Percentiles rank a stretch among this genome's conserved stretches.
phyloP scores from a whole-genome alignment of 2,888 invertebrate genomes.

The Pantelozetes paolii region DNA sequence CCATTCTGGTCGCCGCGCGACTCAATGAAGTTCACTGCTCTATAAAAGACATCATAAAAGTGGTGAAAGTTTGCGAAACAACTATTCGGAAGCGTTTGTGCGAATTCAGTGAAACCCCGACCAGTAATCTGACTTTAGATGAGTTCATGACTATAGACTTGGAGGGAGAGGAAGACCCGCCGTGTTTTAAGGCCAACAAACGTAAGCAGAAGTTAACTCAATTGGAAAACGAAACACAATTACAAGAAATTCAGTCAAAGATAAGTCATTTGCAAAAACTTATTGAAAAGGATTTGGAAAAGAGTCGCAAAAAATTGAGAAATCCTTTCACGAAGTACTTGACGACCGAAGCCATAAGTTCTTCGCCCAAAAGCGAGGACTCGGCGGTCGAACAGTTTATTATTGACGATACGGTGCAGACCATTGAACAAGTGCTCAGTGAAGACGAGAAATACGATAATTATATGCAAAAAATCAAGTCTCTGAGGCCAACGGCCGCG shows the following conservation, averaged over 20 bases:
- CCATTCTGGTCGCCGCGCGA: constrained; percentile 85
- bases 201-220: constrained; percentile 42
- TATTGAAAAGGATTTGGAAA: constrained; percentile 75
- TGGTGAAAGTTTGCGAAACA: constrained; percentile 91
- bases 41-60: constrained; percentile 79
- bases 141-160: constrained; percentile 96
- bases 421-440: constrained; percentile 33
- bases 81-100: constrained; percentile 81
- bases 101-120: constrained; percentile 96
- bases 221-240: constrained; percentile 3
- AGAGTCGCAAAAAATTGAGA: constrained; percentile 51
- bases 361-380: background rate
- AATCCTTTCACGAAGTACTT: constrained; percentile 33
- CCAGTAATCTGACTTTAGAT: constrained; percentile 85
- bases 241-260: constrained; percentile 54
- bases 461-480: constrained; percentile 38
- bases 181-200: constrained; percentile 67
- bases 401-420: constrained; percentile 23
- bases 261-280: constrained; percentile 74
- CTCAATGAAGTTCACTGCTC: constrained; percentile 86
- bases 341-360: background rate
- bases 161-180: constrained; percentile 93
- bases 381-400: constrained; percentile 27
- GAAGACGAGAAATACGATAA: background rate
- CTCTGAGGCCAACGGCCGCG: constrained; percentile 58